These are phyloP conservation scores for Trachelus stipa DNA, from an alignment of 2,888 invertebrate genomes.

Conservation along the genomic window DNA sequence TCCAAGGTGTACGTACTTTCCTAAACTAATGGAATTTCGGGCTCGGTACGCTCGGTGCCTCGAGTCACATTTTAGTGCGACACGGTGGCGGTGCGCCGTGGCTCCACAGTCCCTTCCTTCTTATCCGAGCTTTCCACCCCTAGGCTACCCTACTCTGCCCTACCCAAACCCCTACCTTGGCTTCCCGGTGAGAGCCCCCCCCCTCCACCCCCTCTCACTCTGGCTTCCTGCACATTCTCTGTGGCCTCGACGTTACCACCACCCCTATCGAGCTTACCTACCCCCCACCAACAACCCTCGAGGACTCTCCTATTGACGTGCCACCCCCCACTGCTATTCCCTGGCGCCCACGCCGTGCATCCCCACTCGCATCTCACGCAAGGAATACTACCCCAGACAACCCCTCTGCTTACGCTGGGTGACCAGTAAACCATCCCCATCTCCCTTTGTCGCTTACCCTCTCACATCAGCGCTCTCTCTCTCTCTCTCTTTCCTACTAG, in stretches of 20 bases:
- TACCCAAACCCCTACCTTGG: constrained; percentile 22
- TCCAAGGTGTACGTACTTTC: constrained; percentile 15
- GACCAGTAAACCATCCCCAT: constrained; percentile 3
- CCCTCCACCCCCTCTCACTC: constrained; percentile 20
- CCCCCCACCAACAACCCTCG: constrained; percentile 17
- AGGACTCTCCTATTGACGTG: constrained; percentile 51
- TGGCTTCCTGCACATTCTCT: constrained; percentile 23
- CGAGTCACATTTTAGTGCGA: constrained; percentile 58
- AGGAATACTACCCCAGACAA: background rate
- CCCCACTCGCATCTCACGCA: background rate
- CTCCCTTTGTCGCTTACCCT: background rate
- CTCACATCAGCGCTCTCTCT: background rate
- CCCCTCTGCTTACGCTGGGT: background rate
- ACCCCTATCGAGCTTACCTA: constrained; percentile 15
- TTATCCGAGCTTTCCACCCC: constrained; percentile 37
- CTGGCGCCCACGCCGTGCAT: constrained; percentile 1
- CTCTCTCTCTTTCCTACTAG: constrained; percentile 19
- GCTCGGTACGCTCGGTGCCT: constrained; percentile 46
- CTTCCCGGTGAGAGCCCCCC: constrained; percentile 20
- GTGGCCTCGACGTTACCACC: constrained; percentile 27
- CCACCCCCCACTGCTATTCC: constrained; percentile 29
- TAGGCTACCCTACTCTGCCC: too few relatives aligned
- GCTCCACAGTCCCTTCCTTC: constrained; percentile 40
- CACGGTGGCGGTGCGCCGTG: constrained; percentile 47
- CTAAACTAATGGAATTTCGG: constrained; percentile 38